Base-by-base conservation (phyloP, 2,797 vertebrate species). In the Myotis myotis region DNA sequence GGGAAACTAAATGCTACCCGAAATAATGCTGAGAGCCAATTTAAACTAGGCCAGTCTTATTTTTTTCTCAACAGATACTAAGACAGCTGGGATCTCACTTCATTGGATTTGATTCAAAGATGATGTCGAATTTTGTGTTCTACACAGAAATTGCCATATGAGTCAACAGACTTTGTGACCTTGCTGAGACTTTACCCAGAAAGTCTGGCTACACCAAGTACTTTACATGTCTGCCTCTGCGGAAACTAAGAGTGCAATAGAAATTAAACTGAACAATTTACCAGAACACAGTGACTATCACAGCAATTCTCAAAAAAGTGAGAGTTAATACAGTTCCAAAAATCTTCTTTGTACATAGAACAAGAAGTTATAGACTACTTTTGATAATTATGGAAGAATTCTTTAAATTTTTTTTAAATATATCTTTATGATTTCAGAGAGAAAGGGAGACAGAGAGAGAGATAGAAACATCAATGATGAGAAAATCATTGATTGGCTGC, bases 61-160 rank as follows among this genome's bases (percentile, higher is more conserved):
- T 33, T 55, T 91, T 60, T 62, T 62, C 95, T 84, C 68, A 87
- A 33, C 84, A 95, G 93, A 91, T 15, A 70, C 44, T 1, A 47
- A 66, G 94, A 95, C 94, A 97, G 91, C 89, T 96, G 91, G 91
- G 84, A 87, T 79, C 84, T 89, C 91, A 55, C 15, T 81, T 51
- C 87, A 22, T 70, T 96, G 96, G 89, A 96, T 75, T 93, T 49
- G 76, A 87, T 82, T 97, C 96, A 96, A 96, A 96, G 79, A 70
- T 94, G 80, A 94, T 87, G 80, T 78, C 74, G 51, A 93, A 82
- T 93, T 93, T 76, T 91, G 53, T 95, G 62, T 80, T 91, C 83
- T 60, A 78, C 55, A 66, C 38, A 70, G 83, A 66, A 94, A 87
- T 47, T 87, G 60, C 30, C 86, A 12, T 60, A 23, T 41, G 80